These are phyloP conservation scores for Macropodus opercularis DNA, from an alignment of 2,797 vertebrate species.

Conservation along the genomic window DNA sequence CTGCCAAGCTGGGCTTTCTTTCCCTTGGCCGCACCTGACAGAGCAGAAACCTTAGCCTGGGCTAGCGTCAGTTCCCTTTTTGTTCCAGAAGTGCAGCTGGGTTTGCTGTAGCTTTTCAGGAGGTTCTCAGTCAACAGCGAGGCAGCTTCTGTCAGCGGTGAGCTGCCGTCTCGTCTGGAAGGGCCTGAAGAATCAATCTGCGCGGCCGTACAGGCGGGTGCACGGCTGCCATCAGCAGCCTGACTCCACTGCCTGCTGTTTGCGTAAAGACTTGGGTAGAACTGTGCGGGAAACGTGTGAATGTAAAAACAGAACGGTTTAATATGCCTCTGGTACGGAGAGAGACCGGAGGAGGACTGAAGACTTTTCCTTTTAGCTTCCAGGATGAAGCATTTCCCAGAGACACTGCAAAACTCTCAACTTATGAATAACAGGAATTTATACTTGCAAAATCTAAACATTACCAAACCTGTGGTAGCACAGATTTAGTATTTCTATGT, in stretches of 20 bases:
- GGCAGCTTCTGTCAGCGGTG: constrained; percentile 44
- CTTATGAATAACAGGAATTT: constrained; percentile 4
- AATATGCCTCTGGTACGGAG: constrained; percentile 5
- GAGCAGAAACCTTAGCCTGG: constrained; percentile 57
- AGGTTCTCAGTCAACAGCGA: constrained; percentile 35
- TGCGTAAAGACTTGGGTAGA: constrained; percentile 22
- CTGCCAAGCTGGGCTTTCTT: constrained; percentile 61
- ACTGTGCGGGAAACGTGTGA: constrained; percentile 25
- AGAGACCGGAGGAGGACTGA: too few relatives aligned
- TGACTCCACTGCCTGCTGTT: constrained; percentile 10
- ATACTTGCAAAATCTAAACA: constrained; percentile 4
- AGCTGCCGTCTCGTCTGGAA: constrained; percentile 7
- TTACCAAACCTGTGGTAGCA: background rate
- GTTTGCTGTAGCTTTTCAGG: constrained; percentile 44
- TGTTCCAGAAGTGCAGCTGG: constrained; percentile 53
- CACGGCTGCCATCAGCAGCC: constrained; percentile 33
- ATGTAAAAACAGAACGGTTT: constrained; percentile 15
- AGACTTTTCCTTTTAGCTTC: background rate
- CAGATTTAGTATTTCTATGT: constrained; percentile 16
- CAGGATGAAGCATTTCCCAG: background rate
- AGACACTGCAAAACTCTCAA: background rate
- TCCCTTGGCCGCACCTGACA: constrained; percentile 67
- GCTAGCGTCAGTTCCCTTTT: constrained; percentile 27
- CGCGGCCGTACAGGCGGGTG: constrained; percentile 7
- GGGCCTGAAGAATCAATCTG: constrained; percentile 15